Conservation (phyloP, 2,113 vertebrate genomes). For the Chionodraco myersi region DNA sequence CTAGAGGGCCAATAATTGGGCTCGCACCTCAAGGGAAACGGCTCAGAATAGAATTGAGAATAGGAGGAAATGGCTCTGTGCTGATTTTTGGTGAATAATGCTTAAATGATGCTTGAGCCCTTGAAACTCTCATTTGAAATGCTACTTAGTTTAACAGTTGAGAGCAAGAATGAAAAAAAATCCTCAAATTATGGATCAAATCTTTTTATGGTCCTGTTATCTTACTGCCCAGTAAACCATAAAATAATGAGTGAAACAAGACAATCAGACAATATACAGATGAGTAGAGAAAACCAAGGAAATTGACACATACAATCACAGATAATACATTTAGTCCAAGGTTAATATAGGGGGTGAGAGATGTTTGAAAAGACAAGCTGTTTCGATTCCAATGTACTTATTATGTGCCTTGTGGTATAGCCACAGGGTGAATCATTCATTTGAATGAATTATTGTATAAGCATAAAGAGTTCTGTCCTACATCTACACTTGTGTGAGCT, state of each 20-base stretch:
- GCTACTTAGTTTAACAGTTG: not conserved
- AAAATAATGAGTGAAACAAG: not conserved
- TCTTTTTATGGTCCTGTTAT: not conserved
- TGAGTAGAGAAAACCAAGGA: not conserved
- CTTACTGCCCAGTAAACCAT: not conserved
- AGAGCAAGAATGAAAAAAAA: not conserved
- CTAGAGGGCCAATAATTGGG: constrained; percentile 59
- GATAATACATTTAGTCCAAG: not conserved
- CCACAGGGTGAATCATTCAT: not conserved
- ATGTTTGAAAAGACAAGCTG: not conserved
- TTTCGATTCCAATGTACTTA: not conserved
- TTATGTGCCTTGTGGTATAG: not conserved
- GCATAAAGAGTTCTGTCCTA: not conserved
- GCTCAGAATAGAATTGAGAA: constrained; percentile 69
- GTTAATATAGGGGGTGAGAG: too few species aligned
- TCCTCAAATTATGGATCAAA: not conserved
- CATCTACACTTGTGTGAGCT: not conserved
- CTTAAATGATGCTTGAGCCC: constrained; percentile 12
- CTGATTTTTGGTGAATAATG: constrained; percentile 44
- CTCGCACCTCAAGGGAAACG: constrained; percentile 52
- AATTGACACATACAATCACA: not conserved
- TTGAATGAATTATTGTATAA: not conserved
- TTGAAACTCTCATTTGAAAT: not conserved
- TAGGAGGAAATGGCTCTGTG: constrained; percentile 37
- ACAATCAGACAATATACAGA: not conserved